Percentiles rank a stretch among this genome's conserved stretches.
These are phyloP conservation scores for Ifrita kowaldi DNA, from an alignment of 2,113 vertebrate genomes.

Conservation along the genomic window DNA sequence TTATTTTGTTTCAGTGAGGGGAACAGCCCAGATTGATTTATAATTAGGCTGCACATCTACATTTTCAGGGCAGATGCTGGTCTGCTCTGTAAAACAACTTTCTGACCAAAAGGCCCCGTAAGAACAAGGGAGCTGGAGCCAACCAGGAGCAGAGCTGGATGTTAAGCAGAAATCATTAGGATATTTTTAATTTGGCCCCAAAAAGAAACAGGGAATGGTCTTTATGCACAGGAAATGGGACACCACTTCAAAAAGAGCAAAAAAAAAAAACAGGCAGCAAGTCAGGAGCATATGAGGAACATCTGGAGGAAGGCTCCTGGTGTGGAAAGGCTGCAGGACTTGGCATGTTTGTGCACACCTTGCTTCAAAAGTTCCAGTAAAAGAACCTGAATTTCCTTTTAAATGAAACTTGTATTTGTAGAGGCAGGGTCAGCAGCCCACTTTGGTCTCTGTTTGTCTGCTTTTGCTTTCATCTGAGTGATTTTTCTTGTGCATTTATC, in stretches of 20 bases:
- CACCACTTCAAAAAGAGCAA: background rate
- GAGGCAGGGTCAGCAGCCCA: background rate
- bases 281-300: background rate
- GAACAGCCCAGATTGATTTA: background rate
- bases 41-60: background rate
- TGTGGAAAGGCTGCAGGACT: slow-evolving; percentile 30
- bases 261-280: background rate
- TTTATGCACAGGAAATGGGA: slow-evolving; percentile 38
- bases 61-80: background rate
- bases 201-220: background rate
- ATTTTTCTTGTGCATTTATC: background rate
- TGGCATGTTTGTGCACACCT: slow-evolving; percentile 38
- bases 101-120: background rate
- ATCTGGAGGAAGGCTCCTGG: slow-evolving; percentile 24
- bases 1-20: background rate
- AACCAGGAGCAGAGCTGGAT: background rate
- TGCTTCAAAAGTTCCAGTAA: slow-evolving; percentile 23
- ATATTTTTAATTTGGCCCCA: background rate
- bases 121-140: background rate
- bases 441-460: background rate
- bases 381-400: background rate
- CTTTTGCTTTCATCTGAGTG: background rate
- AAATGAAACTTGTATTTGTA: background rate
- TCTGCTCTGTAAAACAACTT: background rate
- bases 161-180: background rate